Percentiles rank a stretch among this genome's conserved stretches.
Evolutionary conservation across 2,888 invertebrate species (phyloP).

Genomic region (Eumacrocentrus americanus): DNA sequence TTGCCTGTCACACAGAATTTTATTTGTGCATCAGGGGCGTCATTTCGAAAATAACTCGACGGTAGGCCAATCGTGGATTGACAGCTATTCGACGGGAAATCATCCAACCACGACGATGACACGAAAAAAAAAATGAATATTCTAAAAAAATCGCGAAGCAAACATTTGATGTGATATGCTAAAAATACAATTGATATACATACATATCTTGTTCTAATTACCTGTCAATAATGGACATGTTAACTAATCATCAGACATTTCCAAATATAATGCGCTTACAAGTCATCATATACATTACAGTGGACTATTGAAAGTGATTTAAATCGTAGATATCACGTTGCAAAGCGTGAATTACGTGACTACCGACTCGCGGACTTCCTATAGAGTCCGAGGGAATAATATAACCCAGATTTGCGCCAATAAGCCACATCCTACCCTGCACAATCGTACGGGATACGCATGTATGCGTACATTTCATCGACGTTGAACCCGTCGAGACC

Average conservation of each 20-base stretch:
- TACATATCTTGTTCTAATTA: constrained; percentile 1
- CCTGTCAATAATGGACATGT: not conserved
- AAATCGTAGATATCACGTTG: constrained; percentile 8
- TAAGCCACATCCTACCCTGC: constrained; percentile 55
- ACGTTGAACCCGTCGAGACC: constrained; percentile 4
- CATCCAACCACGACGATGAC: constrained; percentile 2
- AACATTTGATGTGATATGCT: not conserved
- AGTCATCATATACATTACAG: not conserved
- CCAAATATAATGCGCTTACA: not conserved
- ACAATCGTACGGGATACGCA: constrained; percentile 18
- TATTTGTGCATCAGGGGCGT: constrained; percentile 18
- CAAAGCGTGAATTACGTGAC: not conserved
- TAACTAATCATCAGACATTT: not conserved
- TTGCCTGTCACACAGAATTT: not conserved
- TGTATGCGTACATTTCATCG: constrained; percentile 15
- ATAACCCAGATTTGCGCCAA: constrained; percentile 59
- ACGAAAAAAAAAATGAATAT: not conserved
- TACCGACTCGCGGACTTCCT: constrained; percentile 32
- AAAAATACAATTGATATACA: constrained; percentile 6
- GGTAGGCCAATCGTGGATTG: constrained; percentile 3
- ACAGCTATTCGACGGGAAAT: constrained; percentile 9
- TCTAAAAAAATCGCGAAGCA: not conserved
- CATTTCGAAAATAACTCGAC: constrained; percentile 29
- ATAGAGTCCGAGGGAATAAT: constrained; percentile 46
- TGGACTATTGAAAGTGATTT: not conserved